phyloP scores from a whole-genome alignment of 2,797 vertebrate genomes.

The Parotocinclus haroldoi region DNA sequence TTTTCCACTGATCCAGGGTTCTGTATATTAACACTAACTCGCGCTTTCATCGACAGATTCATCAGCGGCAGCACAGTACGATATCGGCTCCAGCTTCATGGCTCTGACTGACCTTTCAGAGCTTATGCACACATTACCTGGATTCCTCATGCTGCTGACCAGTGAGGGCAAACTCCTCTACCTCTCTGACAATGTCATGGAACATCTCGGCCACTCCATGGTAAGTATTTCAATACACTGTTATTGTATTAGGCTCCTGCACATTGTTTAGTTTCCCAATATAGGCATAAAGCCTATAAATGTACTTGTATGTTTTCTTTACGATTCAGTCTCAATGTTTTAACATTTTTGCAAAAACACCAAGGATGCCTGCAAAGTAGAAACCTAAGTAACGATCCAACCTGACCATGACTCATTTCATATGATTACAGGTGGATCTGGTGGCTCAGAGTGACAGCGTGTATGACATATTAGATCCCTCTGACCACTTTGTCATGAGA shows the following conservation, averaged over 20 bases:
- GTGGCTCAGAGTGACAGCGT: conserved; percentile 78
- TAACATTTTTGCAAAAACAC: no score
- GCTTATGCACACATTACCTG: conserved; percentile 70
- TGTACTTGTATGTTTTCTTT: no score
- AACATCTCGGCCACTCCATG: conserved; percentile 81
- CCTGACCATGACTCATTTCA: background rate
- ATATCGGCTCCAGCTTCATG: conserved; percentile 57
- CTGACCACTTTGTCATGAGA: conserved; percentile 74
- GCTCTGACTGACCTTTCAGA: conserved; percentile 71
- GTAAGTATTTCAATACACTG: conserved; percentile 43
- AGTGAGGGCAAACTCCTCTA: conserved; percentile 77
- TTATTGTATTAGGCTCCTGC: no score
- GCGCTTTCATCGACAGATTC: conserved; percentile 30
- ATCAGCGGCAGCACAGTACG: conserved; percentile 46
- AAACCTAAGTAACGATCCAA: background rate
- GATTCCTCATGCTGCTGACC: conserved; percentile 72
- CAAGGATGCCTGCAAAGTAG: no score
- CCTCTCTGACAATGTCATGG: conserved; percentile 78
- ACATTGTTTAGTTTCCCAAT: no score
- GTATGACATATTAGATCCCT: conserved; percentile 75
- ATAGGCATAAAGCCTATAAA: no score
- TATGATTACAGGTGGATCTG: conserved; percentile 70
- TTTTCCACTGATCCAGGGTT: background rate
- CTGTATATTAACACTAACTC: background rate
- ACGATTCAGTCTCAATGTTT: no score